Conservation (phyloP, 2,888 invertebrate genomes). For the Antheraea assamensis region DNA sequence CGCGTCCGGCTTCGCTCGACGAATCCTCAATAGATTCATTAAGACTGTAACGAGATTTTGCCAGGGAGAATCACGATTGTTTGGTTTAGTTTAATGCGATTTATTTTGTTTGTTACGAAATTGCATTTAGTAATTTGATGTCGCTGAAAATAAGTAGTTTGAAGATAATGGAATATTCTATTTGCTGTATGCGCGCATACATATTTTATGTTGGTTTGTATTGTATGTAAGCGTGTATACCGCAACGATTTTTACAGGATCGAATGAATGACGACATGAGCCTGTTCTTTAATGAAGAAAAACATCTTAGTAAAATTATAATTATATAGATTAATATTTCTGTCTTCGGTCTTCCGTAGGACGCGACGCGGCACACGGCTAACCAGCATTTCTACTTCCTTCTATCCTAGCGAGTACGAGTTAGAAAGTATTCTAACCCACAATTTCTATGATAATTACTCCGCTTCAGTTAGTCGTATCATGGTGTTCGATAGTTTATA, state of each 20-base stretch:
- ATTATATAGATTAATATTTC: too few species aligned
- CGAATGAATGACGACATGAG: neutral
- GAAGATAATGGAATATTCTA: neutral
- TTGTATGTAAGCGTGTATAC: neutral
- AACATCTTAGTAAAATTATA: too few species aligned
- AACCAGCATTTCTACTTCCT: too few species aligned
- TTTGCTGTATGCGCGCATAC: neutral
- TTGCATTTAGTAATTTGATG: conserved; percentile 29
- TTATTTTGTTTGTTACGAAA: conserved; percentile 69
- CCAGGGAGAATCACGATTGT: conserved; percentile 71
- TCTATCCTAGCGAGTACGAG: too few species aligned
- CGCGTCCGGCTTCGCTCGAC: conserved; percentile 66
- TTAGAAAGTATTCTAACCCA: too few species aligned
- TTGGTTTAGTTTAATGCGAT: conserved; percentile 77
- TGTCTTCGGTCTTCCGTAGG: too few species aligned
- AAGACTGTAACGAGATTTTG: conserved; percentile 79
- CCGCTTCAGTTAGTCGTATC: too few species aligned
- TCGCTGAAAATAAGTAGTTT: neutral
- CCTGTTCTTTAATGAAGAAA: too few species aligned
- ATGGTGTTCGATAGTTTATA: too few species aligned
- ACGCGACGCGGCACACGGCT: too few species aligned
- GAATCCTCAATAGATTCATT: conserved; percentile 81
- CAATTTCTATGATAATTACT: too few species aligned
- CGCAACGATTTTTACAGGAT: neutral
- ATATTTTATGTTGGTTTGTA: neutral